phyloP scores from a whole-genome alignment of 2,113 vertebrate genomes.

The Pachycephala philippinensis region DNA sequence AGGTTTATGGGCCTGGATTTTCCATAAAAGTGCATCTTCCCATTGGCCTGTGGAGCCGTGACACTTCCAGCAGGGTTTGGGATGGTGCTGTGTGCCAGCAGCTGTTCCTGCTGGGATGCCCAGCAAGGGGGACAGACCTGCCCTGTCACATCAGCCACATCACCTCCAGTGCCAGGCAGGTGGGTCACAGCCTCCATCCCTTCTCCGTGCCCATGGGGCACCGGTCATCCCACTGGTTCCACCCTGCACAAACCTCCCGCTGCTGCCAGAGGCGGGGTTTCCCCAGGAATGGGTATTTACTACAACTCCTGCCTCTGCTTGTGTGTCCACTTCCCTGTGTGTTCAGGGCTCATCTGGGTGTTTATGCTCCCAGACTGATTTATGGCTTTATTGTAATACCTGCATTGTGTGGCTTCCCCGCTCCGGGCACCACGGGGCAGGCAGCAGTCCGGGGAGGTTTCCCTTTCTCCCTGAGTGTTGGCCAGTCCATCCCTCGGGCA shows the following conservation, averaged over 20 bases:
- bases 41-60: neutral
- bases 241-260: neutral
- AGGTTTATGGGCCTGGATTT: neutral
- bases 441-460: neutral
- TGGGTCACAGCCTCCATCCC: neutral
- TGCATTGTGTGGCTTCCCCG: neutral
- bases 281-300: neutral
- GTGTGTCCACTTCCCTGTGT: neutral
- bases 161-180: neutral
- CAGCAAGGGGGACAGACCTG: neutral
- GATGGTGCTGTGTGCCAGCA: rapidly evolving
- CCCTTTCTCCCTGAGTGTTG: neutral
- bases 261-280: neutral
- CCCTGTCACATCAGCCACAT: neutral
- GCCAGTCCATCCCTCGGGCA: neutral
- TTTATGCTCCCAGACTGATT: neutral
- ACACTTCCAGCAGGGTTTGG: neutral
- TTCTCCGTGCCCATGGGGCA: neutral
- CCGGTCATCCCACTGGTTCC: no score
- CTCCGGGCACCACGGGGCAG: neutral
- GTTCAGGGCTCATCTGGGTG: neutral
- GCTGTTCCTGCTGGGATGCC: neutral
- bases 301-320: neutral
- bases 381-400: neutral
- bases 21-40: neutral